Evolutionary conservation across 2,797 vertebrate genomes (phyloP).

Genomic region (Manis javanica): DNA sequence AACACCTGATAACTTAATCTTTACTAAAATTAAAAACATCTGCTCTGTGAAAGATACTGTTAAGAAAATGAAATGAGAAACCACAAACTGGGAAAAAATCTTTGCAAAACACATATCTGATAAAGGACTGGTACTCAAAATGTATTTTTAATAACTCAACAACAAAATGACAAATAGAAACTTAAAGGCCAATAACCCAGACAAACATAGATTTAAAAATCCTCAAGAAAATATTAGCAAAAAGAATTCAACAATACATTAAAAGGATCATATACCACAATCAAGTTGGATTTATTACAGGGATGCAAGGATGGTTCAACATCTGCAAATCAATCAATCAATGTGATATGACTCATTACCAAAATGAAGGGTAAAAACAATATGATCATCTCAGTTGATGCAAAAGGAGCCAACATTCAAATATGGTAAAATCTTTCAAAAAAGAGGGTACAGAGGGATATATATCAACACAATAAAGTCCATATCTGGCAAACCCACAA

Average conservation of each 20-base stretch:
- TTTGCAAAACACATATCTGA: not conserved
- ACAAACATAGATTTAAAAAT: not conserved
- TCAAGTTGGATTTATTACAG: not conserved
- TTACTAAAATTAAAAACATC: not conserved
- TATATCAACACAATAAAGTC: not conserved
- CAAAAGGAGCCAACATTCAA: not conserved
- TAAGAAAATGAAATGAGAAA: not conserved
- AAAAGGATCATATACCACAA: not conserved
- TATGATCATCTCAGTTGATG: not conserved
- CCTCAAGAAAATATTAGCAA: not conserved
- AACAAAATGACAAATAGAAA: not conserved
- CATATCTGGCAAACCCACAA: not conserved
- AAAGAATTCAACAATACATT: not conserved
- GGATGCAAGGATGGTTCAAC: not conserved
- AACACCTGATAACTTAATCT: not conserved
- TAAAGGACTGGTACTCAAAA: not conserved
- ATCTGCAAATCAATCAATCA: not conserved
- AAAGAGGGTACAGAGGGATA: not conserved
- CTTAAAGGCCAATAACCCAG: not conserved
- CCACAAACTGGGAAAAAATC: not conserved
- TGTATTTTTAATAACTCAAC: not conserved
- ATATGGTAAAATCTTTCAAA: not conserved
- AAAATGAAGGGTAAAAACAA: not conserved
- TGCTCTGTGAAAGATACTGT: constrained; percentile 2
- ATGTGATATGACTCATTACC: not conserved